Percentiles rank a stretch among this genome's conserved stretches.
phyloP scores from a whole-genome alignment of 2,888 invertebrate genomes.

The Leuctra nigra region DNA sequence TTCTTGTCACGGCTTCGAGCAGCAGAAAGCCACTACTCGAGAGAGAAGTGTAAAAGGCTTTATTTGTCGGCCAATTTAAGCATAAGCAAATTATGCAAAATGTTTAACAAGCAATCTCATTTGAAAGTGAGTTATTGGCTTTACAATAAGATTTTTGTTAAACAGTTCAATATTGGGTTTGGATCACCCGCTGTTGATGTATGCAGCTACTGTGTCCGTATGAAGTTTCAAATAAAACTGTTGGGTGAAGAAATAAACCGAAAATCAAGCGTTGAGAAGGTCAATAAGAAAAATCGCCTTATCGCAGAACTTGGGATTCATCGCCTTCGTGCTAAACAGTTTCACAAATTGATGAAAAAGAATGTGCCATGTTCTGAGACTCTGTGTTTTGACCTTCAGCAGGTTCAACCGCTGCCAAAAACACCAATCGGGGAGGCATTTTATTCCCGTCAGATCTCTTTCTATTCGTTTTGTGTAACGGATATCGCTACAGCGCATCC shows the following conservation, averaged over 20 bases:
- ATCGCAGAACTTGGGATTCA: neutral
- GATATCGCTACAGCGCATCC: neutral
- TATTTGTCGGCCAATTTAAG: neutral
- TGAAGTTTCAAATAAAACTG: neutral
- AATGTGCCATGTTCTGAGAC: neutral
- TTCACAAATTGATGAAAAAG: neutral
- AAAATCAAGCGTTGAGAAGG: too few relatives aligned
- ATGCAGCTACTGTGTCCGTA: conserved; percentile 3
- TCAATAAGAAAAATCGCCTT: neutral
- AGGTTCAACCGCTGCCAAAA: neutral
- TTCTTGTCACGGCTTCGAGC: too few relatives aligned
- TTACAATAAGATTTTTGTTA: neutral
- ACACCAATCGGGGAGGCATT: neutral
- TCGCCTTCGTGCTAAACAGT: neutral
- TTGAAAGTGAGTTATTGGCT: conserved; percentile 15
- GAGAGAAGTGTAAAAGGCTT: too few relatives aligned
- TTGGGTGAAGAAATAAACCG: neutral
- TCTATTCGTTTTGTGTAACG: neutral
- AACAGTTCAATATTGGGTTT: neutral
- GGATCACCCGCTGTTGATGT: neutral
- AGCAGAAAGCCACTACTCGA: neutral
- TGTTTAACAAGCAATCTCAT: neutral
- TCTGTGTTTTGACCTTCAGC: neutral
- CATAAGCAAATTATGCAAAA: neutral
- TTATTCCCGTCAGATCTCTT: neutral